Evolutionary conservation across 2,797 vertebrate species (phyloP), one percentile per base, ranked within the genome.

Genomic region (Cyclopterus lumpus): DNA sequence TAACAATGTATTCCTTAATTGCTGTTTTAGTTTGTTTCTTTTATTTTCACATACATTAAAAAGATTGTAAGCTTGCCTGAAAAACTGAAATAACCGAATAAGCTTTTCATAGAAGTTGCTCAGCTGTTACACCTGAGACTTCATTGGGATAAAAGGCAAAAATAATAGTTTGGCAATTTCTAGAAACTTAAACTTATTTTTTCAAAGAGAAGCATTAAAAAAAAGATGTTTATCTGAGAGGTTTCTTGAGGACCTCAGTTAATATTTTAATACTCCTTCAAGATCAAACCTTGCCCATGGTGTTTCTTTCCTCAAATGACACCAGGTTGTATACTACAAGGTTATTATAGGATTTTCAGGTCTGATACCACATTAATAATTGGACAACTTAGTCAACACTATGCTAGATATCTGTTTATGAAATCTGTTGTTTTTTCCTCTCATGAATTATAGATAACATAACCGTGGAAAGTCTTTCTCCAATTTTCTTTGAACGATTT

Each of bases 341-440:
- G 66, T 53, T 60, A 54, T 84, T 72, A 77, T 6, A 68, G 53
- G 84, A 80, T 84, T 83, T 86, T 77, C 64, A 77, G 44, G n/a
- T 79, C 79, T 79, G 78, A 88, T 78, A 75, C 54, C 46, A 62
- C 74, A 81, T 76, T 67, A 75, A 76, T 85, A 84, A 87, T 81
- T 87, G 62, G 62, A 72, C 63, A 83, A 67, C 63, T 62, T 62
- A 26, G 76, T 84, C 79, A 75, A 87, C 79, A 85, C 80, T 64
- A 61, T 64, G 44, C 32, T 6, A 12, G 32, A 40, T 73, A 80
- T 86, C 78, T 82, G 82, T 73, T 80, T 79, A 79, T 82, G 28
- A 76, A 77, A 86, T 84, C 71, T 71, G 63, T 77, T 81, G 58
- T 28, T 28, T 84, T 62, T 87, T 79, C 22, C 42, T 36, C 61